Base-by-base conservation (phyloP, 2,888 invertebrate species). In the Boloria selene region DNA sequence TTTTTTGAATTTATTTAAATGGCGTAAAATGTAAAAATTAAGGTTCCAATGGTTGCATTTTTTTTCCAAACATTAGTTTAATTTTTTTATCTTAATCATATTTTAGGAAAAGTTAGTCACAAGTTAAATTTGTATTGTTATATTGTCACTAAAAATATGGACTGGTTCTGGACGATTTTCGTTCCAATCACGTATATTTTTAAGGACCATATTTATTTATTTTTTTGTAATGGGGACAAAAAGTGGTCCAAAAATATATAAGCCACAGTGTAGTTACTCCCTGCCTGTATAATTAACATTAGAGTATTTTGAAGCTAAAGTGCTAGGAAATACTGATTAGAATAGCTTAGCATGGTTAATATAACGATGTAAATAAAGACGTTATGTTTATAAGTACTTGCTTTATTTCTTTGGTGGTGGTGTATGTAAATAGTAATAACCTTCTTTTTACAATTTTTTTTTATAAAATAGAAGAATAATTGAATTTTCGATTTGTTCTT, bases 311-410 rank as follows among this genome's bases (percentile, higher is more conserved):
- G 50, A 56, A 45, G 45, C 26, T 45, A 52, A 50, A 64, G 4
- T 13, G 45, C 56, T 56, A 16, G 16, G 22, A 45, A 45, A 56
- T 56, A 56, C 45, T 13, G 56, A 45, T 26, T 53, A 16, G 31
- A 55, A 65, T 64, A 18, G 65, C 67, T 62, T 69, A 31, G 31
- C 72, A 73, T 71, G 71, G 70, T 67, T 70, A 71, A 69, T 55
- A 71, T 67, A 68, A 70, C 60, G 64, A 59, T 78, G 83, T 86
- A 84, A 86, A 86, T 86, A 86, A 86, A 86, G 72, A 81, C 73
- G 81, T 83, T 84, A 79, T 73, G 80, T 82, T 84, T 56, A 69
- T 69, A 70, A 64, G 71, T 75, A 69, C 77, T 71, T 76, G 74
- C 71, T 75, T 77, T 74, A 71, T 65, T 68, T 55, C 64, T 52